phyloP scores from a whole-genome alignment of 2,888 invertebrate species.

The Drosophila rellima region DNA sequence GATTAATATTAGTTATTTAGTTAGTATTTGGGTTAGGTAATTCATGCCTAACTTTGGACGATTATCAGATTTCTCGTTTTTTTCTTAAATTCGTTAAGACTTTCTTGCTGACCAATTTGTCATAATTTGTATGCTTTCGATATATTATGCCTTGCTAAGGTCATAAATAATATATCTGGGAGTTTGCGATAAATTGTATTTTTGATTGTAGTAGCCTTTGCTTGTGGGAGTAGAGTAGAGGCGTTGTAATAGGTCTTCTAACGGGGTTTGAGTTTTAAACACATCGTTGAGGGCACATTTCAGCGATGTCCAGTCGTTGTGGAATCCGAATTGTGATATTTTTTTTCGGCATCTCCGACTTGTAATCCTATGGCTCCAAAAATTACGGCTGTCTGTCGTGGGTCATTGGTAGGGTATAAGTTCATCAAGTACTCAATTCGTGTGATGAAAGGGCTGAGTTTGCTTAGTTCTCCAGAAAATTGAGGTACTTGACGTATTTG shows the following conservation, averaged over 20 bases:
- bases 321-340: constrained; percentile 1
- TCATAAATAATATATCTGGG: constrained; percentile 15
- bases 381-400: constrained; percentile 4
- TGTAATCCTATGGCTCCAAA: constrained; percentile 12
- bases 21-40: too few relatives aligned
- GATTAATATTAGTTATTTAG: background rate
- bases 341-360: constrained; percentile 9
- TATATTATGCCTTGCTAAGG: background rate
- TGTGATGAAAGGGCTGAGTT: constrained; percentile 9
- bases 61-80: background rate
- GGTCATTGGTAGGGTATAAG: constrained; percentile 1
- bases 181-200: constrained; percentile 10
- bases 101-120: constrained; percentile 12
- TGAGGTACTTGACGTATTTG: constrained; percentile 15
- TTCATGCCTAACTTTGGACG: too few relatives aligned
- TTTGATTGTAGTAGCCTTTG: constrained; percentile 11
- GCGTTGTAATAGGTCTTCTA: constrained; percentile 10
- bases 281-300: constrained; percentile 14
- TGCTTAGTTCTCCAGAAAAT: constrained; percentile 1
- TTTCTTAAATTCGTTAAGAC: constrained; percentile 9
- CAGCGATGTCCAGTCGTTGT: constrained; percentile 4
- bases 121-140: too few relatives aligned
- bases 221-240: background rate
- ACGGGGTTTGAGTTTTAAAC: constrained; percentile 23
- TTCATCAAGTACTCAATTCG: constrained; percentile 9